These are phyloP conservation scores for Cacoxenus indagator DNA, from an alignment of 2,888 invertebrate genomes.

Conservation along the genomic window DNA sequence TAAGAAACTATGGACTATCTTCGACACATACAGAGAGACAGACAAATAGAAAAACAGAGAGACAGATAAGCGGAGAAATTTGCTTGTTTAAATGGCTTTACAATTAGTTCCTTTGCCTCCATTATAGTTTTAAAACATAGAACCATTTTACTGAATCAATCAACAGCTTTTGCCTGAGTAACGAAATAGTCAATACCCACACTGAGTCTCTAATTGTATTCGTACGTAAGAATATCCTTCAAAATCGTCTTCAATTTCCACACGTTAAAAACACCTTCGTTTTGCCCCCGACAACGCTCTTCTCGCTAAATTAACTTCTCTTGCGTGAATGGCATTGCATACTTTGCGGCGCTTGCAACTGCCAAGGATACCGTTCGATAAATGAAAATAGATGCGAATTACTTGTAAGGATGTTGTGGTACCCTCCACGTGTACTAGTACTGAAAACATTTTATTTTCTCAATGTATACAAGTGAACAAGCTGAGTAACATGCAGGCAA, in stretches of 20 bases:
- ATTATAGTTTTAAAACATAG: too few relatives aligned
- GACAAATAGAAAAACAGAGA: too few relatives aligned
- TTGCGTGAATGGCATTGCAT: constrained; percentile 31
- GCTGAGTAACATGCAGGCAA: not conserved
- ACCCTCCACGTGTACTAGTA: not conserved
- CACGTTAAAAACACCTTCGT: not conserved
- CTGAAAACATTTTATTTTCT: constrained; percentile 43
- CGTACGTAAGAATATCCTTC: too few relatives aligned
- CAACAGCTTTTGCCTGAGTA: too few relatives aligned
- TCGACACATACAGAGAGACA: too few relatives aligned
- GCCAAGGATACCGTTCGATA: not conserved
- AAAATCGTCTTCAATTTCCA: not conserved
- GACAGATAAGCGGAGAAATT: too few relatives aligned
- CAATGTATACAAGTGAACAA: constrained; percentile 15
- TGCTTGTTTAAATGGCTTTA: too few relatives aligned
- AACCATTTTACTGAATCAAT: too few relatives aligned
- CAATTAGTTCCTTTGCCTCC: too few relatives aligned
- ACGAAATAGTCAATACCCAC: too few relatives aligned
- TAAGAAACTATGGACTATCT: too few relatives aligned
- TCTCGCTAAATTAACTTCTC: constrained; percentile 30
- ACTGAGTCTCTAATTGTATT: too few relatives aligned
- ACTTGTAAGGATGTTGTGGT: constrained; percentile 4
- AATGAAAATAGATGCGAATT: constrained; percentile 43
- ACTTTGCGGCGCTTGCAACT: constrained; percentile 18
- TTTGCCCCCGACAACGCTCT: constrained; percentile 11